Conservation (phyloP, 2,797 vertebrate species). For the Cossypha caffra region DNA sequence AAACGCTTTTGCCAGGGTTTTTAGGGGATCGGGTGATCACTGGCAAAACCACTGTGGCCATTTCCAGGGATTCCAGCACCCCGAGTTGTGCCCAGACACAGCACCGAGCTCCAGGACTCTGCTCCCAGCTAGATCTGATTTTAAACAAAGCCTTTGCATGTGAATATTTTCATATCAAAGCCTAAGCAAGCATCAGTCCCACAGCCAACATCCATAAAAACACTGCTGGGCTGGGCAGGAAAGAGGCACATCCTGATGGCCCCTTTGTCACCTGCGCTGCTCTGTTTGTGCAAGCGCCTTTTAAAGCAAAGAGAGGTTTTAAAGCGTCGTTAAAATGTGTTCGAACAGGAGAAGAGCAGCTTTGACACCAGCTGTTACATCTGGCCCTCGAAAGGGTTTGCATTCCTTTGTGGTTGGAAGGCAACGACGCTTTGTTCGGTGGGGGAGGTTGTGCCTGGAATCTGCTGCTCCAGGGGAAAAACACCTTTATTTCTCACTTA, state of each 20-base stretch:
- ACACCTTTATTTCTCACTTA: not conserved
- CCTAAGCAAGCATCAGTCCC: not conserved
- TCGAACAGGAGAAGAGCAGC: not conserved
- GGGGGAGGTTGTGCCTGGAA: not conserved
- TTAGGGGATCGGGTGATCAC: fast-evolving
- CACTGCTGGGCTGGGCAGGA: not conserved
- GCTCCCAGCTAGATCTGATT: not conserved
- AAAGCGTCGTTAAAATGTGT: constrained; percentile 10
- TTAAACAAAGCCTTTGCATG: not conserved
- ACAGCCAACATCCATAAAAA: not conserved
- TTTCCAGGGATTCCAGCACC: not conserved
- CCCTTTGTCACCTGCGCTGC: not conserved
- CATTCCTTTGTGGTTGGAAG: not conserved
- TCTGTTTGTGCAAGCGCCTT: not conserved
- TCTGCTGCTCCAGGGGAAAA: not conserved
- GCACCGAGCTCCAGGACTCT: not conserved
- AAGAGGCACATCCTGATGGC: not conserved
- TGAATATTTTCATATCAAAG: not conserved
- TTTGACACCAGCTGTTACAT: not conserved
- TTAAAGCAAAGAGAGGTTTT: not conserved
- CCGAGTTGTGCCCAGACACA: not conserved
- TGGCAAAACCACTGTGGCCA: not conserved
- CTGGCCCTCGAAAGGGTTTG: not conserved
- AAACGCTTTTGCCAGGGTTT: not conserved
- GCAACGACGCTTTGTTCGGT: fast-evolving